phyloP scores from a whole-genome alignment of 2,113 vertebrate genomes.

The Propithecus coquereli region DNA sequence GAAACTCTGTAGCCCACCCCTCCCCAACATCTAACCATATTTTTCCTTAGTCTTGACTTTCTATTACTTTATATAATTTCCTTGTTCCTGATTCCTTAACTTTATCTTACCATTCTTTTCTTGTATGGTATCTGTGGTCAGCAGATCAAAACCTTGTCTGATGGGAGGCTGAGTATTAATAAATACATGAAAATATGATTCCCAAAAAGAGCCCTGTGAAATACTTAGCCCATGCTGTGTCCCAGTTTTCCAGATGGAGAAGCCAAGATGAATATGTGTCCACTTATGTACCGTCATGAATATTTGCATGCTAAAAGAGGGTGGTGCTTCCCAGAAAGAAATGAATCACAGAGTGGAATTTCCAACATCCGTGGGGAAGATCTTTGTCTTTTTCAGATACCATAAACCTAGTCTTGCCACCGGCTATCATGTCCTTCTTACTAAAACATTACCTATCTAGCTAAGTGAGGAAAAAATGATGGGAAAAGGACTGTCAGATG shows the following conservation, averaged over 20 bases:
- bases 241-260: not conserved
- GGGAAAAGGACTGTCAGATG: not conserved
- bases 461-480: not conserved
- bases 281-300: not conserved
- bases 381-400: not conserved
- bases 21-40: not conserved
- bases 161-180: not conserved
- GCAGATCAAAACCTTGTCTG: not conserved
- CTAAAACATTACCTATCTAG: not conserved
- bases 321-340: not conserved
- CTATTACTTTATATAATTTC: not conserved
- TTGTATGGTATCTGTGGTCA: not conserved
- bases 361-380: not conserved
- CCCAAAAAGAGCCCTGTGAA: not conserved
- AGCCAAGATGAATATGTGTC: not conserved
- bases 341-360: not conserved
- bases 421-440: not conserved
- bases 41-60: not conserved
- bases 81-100: not conserved
- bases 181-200: conserved; percentile 15
- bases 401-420: not conserved
- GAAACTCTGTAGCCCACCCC: not conserved
- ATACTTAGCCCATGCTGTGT: not conserved
- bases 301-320: not conserved
- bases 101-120: not conserved